phyloP scores from a whole-genome alignment of 2,888 invertebrate species.

The Eristalis arbustorum region DNA sequence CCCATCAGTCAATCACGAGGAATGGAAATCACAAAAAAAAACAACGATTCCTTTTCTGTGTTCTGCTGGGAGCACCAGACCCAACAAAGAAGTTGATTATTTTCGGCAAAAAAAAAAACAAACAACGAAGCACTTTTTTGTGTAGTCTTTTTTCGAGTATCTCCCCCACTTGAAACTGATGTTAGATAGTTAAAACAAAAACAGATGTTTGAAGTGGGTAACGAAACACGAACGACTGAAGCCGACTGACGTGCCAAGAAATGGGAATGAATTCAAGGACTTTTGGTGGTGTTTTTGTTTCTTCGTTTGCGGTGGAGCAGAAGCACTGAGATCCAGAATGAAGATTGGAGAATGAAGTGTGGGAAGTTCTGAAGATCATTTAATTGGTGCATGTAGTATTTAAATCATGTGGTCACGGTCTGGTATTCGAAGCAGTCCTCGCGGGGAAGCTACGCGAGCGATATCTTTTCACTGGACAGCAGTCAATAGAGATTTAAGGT shows the following conservation, averaged over 20 bases:
- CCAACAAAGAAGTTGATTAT: slow-evolving; percentile 58
- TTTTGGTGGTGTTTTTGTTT: background rate
- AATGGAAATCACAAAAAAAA: slow-evolving; percentile 6
- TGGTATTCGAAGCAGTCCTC: too few relatives aligned
- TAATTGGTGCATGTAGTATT: background rate
- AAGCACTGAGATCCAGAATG: background rate
- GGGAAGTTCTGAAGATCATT: background rate
- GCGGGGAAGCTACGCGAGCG: background rate
- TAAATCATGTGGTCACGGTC: too few relatives aligned
- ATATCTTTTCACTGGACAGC: too few relatives aligned
- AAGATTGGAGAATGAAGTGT: background rate
- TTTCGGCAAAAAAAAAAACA: background rate
- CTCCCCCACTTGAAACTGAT: slow-evolving; percentile 17
- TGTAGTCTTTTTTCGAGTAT: slow-evolving; percentile 4
- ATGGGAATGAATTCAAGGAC: slow-evolving; percentile 56
- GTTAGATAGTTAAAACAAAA: slow-evolving; percentile 47
- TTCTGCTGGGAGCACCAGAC: slow-evolving; percentile 21
- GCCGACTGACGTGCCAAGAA: background rate
- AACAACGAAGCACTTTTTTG: slow-evolving; percentile 11
- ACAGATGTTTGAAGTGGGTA: slow-evolving; percentile 14
- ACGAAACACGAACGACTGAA: background rate
- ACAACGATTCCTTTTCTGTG: slow-evolving; percentile 15
- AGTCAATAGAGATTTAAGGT: too few relatives aligned
- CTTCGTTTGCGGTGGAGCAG: background rate
- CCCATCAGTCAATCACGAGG: slow-evolving; percentile 42